A percentile compares a stretch with the other conserved stretches of the same genome.
These are phyloP conservation scores for Noctua fimbriata DNA, from an alignment of 2,888 invertebrate genomes.

Conservation along the genomic window DNA sequence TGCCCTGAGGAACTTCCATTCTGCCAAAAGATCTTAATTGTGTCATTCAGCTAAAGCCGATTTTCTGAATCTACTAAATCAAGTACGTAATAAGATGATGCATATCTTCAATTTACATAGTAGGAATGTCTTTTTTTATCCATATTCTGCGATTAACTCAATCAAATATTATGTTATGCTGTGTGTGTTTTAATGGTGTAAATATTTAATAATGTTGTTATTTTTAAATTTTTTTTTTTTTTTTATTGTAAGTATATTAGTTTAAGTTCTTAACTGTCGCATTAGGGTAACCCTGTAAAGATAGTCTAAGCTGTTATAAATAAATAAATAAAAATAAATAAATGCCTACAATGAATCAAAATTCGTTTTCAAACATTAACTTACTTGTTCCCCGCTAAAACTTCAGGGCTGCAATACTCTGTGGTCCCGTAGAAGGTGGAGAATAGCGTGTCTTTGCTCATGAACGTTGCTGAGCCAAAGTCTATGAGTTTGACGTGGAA, in stretches of 20 bases:
- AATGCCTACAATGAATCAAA: conserved; percentile 6
- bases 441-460: conserved; percentile 91
- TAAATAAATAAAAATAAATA: no score
- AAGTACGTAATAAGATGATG: not conserved
- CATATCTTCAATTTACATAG: not conserved
- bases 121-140: not conserved
- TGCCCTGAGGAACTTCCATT: conserved; percentile 6
- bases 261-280: no score
- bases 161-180: no score
- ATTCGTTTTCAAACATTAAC: conserved; percentile 57
- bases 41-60: not conserved
- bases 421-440: conserved; percentile 94
- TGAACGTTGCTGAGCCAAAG: conserved; percentile 94
- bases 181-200: no score
- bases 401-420: conserved; percentile 94
- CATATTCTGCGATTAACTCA: not conserved
- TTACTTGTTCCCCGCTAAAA: conserved; percentile 92
- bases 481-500: conserved; percentile 94
- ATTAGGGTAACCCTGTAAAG: no score
- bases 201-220: no score
- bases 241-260: no score
- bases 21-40: accelerated
- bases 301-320: no score
- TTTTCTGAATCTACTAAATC: not conserved
- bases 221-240: no score